These are phyloP conservation scores for Eutolmus rufibarbis DNA, from an alignment of 2,888 invertebrate species.

Conservation along the genomic window DNA sequence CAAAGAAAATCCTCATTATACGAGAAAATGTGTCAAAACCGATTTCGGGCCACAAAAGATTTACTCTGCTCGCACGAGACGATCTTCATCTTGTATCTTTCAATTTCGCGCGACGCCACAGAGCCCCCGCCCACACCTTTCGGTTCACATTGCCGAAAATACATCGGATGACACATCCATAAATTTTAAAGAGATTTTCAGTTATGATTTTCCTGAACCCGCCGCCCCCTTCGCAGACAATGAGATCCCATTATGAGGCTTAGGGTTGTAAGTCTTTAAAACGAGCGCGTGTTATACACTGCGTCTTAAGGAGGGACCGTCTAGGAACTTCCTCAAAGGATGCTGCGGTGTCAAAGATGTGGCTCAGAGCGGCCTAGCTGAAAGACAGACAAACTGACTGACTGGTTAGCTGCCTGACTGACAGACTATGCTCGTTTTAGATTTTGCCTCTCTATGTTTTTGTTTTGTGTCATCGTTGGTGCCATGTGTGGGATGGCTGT, in stretches of 20 bases:
- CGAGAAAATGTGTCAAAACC: slow-evolving; percentile 17
- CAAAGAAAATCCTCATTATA: slow-evolving; percentile 9
- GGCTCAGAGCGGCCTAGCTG: background rate
- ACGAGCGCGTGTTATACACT: slow-evolving; percentile 37
- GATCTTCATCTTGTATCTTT: slow-evolving; percentile 17
- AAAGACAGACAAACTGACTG: slow-evolving; percentile 3
- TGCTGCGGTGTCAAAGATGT: slow-evolving; percentile 20
- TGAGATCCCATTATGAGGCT: slow-evolving; percentile 46
- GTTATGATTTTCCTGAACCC: slow-evolving; percentile 46
- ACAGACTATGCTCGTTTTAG: background rate
- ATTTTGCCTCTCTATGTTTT: background rate
- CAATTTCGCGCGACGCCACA: background rate
- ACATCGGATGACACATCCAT: slow-evolving; percentile 46
- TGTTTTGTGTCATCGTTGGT: background rate
- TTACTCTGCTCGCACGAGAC: background rate
- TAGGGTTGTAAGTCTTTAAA: slow-evolving; percentile 47
- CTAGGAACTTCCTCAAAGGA: background rate
- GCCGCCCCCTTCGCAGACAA: slow-evolving; percentile 29
- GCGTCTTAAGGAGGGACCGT: background rate
- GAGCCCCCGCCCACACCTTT: background rate
- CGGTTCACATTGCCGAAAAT: background rate
- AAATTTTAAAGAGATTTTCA: slow-evolving; percentile 49
- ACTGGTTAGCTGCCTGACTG: background rate
- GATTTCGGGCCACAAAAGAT: slow-evolving; percentile 24
- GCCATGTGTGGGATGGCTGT: background rate